phyloP scores from a whole-genome alignment of 2,888 invertebrate species.

The Mimachlamys varia region DNA sequence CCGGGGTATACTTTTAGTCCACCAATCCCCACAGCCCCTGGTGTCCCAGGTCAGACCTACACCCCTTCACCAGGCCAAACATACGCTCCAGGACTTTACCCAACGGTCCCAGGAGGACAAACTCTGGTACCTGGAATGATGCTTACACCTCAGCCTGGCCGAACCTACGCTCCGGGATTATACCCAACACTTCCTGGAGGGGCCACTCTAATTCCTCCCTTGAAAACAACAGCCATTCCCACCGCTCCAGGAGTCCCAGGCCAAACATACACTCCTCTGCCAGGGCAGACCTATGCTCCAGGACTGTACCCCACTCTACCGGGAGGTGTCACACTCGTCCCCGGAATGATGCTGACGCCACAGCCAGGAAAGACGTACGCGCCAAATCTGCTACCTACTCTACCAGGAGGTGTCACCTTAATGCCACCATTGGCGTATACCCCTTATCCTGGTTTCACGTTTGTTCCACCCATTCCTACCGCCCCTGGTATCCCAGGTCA shows the following conservation, averaged over 20 bases:
- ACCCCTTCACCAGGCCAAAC: slow-evolving; percentile 63
- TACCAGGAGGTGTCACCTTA: not conserved
- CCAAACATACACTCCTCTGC: slow-evolving; percentile 60
- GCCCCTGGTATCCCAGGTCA: slow-evolving; percentile 50
- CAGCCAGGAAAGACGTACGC: slow-evolving; percentile 57
- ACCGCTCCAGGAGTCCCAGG: slow-evolving; percentile 60
- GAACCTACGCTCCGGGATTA: slow-evolving; percentile 53
- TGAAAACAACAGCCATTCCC: slow-evolving; percentile 57
- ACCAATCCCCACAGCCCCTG: slow-evolving; percentile 59
- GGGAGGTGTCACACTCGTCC: slow-evolving; percentile 61
- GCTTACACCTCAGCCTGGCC: slow-evolving; percentile 56
- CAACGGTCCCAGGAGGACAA: slow-evolving; percentile 56
- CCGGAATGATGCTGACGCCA: slow-evolving; percentile 59
- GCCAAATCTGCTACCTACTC: slow-evolving; percentile 56
- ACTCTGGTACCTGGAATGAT: slow-evolving; percentile 55
- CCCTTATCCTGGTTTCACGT: not conserved
- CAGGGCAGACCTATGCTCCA: slow-evolving; percentile 66
- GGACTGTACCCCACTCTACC: slow-evolving; percentile 57
- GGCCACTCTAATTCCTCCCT: slow-evolving; percentile 58
- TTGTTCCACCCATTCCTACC: not conserved
- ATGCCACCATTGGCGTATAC: not conserved
- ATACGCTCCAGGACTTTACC: slow-evolving; percentile 61
- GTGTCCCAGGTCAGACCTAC: slow-evolving; percentile 58
- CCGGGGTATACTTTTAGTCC: slow-evolving; percentile 63
- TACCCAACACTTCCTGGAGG: slow-evolving; percentile 53